phyloP scores from a whole-genome alignment of 2,113 vertebrate species.

The Thryonomys swinderianus region DNA sequence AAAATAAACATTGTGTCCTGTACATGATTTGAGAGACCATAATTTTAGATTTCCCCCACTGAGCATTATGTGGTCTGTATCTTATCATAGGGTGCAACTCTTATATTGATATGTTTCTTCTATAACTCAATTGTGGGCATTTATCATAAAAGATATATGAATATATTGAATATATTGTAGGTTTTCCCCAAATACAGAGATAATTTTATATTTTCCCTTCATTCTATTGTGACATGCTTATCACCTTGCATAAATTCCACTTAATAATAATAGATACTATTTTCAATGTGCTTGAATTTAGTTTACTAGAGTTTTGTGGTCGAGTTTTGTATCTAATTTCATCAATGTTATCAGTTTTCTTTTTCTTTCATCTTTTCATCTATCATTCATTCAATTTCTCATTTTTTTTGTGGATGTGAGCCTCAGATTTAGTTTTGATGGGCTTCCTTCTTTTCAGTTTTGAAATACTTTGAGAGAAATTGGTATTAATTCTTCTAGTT shows the following conservation, averaged over 20 bases:
- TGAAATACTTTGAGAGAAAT: not conserved
- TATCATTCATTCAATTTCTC: not conserved
- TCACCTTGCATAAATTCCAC: not conserved
- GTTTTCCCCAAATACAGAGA: not conserved
- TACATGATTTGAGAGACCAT: not conserved
- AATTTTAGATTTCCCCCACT: not conserved
- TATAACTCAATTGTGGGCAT: not conserved
- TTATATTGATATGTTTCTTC: not conserved
- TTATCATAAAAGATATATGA: not conserved
- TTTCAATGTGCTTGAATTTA: not conserved
- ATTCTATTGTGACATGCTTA: not conserved
- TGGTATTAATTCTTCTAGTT: not conserved
- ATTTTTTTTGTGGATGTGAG: not conserved
- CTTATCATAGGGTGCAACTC: not conserved
- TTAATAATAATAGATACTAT: not conserved
- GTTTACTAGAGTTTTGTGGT: not conserved
- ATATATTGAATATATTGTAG: not conserved
- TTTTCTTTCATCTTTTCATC: not conserved
- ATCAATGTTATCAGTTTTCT: not conserved
- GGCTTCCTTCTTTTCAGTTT: not conserved
- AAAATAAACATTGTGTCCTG: not conserved
- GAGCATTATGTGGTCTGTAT: not conserved
- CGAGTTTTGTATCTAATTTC: not conserved
- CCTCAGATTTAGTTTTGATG: not conserved
- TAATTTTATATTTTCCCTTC: not conserved